These are phyloP conservation scores for Homalodisca vitripennis DNA, from an alignment of 1,140 invertebrate genomes.

Conservation along the genomic window DNA sequence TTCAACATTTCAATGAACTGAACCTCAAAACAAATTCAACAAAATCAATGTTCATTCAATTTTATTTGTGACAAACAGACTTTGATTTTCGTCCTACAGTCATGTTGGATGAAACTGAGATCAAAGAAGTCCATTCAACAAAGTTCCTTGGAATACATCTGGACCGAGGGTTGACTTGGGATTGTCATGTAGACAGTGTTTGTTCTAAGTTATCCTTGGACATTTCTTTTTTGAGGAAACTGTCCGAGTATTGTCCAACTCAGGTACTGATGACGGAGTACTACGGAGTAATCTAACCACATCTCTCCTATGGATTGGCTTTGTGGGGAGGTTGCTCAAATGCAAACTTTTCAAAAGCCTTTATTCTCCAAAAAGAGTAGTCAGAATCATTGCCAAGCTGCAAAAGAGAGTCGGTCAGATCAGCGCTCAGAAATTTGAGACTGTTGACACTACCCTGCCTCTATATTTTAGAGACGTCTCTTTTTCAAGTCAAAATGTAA, in stretches of 20 bases:
- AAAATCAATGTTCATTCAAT: not conserved
- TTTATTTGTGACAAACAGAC: not conserved
- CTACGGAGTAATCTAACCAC: not conserved
- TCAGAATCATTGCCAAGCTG: not conserved
- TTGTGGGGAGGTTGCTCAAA: not conserved
- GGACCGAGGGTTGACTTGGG: not conserved
- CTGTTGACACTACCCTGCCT: too few relatives aligned
- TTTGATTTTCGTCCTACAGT: not conserved
- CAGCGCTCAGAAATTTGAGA: too few relatives aligned
- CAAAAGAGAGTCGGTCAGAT: not conserved
- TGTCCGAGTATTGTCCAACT: not conserved
- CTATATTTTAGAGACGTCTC: too few relatives aligned
- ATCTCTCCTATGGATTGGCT: not conserved
- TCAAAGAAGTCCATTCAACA: not conserved
- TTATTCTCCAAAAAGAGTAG: not conserved
- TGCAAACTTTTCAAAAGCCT: not conserved
- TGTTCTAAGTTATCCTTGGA: not conserved
- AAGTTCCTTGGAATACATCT: not conserved
- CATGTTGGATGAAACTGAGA: not conserved
- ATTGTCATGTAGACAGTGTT: not conserved
- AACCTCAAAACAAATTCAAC: not conserved
- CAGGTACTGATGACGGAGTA: not conserved
- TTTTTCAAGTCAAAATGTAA: too few relatives aligned
- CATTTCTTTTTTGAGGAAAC: not conserved
- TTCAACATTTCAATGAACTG: not conserved